Evolutionary conservation across 2,113 vertebrate species (phyloP).

Genomic region (Thunnus thynnus): DNA sequence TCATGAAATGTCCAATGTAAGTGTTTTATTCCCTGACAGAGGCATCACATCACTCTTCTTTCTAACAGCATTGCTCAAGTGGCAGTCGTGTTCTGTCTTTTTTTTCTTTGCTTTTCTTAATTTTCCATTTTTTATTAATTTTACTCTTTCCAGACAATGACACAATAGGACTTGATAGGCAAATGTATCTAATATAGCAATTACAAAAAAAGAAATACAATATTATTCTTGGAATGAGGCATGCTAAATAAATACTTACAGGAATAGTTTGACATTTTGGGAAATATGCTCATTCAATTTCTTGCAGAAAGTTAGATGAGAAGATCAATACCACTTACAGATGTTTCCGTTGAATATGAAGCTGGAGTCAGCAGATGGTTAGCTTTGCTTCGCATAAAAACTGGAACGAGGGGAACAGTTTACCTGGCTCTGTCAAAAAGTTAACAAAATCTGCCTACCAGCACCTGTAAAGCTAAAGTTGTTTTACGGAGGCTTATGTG

Average conservation of each 20-base stretch:
- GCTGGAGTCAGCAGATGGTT: background rate
- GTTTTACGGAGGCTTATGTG: too few relatives aligned
- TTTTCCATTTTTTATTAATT: conserved; percentile 63
- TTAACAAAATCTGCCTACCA: background rate
- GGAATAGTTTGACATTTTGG: conserved; percentile 21
- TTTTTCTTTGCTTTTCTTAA: conserved; percentile 40
- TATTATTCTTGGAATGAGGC: conserved; percentile 66
- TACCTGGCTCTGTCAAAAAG: background rate
- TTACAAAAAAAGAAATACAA: conserved; percentile 60
- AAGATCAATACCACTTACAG: background rate
- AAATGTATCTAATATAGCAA: conserved; percentile 59
- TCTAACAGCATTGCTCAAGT: conserved; percentile 67
- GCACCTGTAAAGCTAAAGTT: background rate
- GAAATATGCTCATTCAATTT: background rate
- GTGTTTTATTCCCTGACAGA: conserved; percentile 25
- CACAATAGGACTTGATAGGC: conserved; percentile 57
- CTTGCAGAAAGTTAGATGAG: background rate
- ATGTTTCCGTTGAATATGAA: background rate
- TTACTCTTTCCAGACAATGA: conserved; percentile 67
- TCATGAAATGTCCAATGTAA: conserved; percentile 19
- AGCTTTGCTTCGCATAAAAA: background rate
- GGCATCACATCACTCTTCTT: conserved; percentile 72
- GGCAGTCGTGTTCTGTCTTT: conserved; percentile 38
- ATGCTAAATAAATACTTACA: conserved; percentile 66
- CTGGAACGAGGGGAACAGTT: background rate